Evolutionary conservation across 2,888 invertebrate genomes (phyloP).

Genomic region (Portevinia maculata): DNA sequence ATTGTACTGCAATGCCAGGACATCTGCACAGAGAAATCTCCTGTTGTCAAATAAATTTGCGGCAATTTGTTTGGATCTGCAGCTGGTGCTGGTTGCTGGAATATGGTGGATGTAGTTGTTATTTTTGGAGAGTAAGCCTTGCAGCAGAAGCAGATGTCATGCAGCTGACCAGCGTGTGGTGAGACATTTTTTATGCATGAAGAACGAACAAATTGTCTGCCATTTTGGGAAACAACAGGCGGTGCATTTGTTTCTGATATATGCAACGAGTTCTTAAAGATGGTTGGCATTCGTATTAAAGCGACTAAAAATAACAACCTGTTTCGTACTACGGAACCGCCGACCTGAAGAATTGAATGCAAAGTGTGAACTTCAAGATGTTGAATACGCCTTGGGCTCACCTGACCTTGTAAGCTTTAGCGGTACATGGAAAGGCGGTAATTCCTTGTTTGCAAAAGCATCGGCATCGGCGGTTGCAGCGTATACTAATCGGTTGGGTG

Average conservation of each 20-base stretch:
- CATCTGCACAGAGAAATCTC: slow-evolving; percentile 53
- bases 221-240: neutral
- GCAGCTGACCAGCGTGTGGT: slow-evolving; percentile 53
- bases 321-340: too few species aligned
- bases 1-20: slow-evolving; percentile 44
- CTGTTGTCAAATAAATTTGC: slow-evolving; percentile 67
- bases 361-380: too few species aligned
- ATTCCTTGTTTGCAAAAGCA: too few species aligned
- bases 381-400: too few species aligned
- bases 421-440: too few species aligned
- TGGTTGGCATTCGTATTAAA: neutral
- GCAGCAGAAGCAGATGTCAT: slow-evolving; percentile 66
- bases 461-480: too few species aligned
- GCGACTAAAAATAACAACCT: too few species aligned
- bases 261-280: neutral
- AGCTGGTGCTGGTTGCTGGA: slow-evolving; percentile 20
- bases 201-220: slow-evolving; percentile 27
- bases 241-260: neutral
- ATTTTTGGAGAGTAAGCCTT: slow-evolving; percentile 37
- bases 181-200: slow-evolving; percentile 28
- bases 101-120: slow-evolving; percentile 30
- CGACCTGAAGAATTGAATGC: too few species aligned
- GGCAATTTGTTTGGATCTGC: slow-evolving; percentile 67
- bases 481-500: too few species aligned
- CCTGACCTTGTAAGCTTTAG: too few species aligned